Percentiles rank a stretch among this genome's conserved stretches.
Evolutionary conservation across 2,888 invertebrate genomes (phyloP).

Genomic region (Drosophila kambysellisi): DNA sequence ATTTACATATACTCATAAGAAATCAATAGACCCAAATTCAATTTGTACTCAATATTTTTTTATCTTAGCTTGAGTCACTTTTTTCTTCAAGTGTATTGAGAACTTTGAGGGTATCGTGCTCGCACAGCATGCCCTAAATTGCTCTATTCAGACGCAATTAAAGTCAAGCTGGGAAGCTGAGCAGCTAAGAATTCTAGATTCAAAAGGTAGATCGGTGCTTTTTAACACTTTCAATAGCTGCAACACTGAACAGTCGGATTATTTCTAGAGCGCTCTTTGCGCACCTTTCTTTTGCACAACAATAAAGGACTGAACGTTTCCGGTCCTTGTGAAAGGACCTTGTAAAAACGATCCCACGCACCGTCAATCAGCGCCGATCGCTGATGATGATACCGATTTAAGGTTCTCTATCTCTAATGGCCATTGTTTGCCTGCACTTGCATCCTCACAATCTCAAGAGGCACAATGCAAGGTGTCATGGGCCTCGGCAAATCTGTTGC

Average conservation of each 20-base stretch:
- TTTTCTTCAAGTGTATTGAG: constrained; percentile 24
- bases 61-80: background rate
- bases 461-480: constrained; percentile 47
- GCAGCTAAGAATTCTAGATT: constrained; percentile 32
- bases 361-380: constrained; percentile 22
- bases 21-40: background rate
- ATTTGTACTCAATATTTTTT: background rate
- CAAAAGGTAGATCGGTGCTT: constrained; percentile 59
- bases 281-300: constrained; percentile 20
- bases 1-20: background rate
- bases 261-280: constrained; percentile 10
- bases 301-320: constrained; percentile 50
- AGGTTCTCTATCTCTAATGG: constrained; percentile 10
- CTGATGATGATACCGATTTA: constrained; percentile 42
- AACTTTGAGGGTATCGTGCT: constrained; percentile 22
- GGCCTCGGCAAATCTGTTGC: constrained; percentile 31
- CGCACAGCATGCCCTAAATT: constrained; percentile 71
- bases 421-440: constrained; percentile 47
- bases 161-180: constrained; percentile 71
- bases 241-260: constrained; percentile 16
- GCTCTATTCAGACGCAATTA: constrained; percentile 76
- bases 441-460: constrained; percentile 13
- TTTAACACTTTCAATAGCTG: constrained; percentile 67
- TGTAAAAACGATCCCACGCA: constrained; percentile 55
- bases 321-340: constrained; percentile 27